Conservation (phyloP, 2,888 invertebrate genomes). For the Drosophila macrospina region DNA sequence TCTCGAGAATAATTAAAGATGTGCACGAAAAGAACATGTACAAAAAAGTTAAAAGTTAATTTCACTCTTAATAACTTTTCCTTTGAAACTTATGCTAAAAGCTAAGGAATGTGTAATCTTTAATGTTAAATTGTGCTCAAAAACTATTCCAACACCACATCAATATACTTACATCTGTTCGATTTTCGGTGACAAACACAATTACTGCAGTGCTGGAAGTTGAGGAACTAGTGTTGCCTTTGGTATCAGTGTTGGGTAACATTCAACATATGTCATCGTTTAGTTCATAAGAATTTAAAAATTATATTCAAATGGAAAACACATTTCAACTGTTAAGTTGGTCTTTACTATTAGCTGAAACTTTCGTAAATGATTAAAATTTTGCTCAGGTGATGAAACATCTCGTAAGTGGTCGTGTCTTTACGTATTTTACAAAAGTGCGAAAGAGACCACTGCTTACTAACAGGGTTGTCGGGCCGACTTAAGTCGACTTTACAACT, state of each 20-base stretch:
- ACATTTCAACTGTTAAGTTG: background rate
- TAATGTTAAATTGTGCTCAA: too few relatives aligned
- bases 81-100: too few relatives aligned
- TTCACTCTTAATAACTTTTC: too few relatives aligned
- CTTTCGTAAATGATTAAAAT: background rate
- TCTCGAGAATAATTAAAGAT: too few relatives aligned
- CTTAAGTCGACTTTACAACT: background rate
- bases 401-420: slow-evolving; percentile 22
- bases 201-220: background rate
- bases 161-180: too few relatives aligned
- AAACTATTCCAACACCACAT: too few relatives aligned
- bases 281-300: slow-evolving; percentile 9
- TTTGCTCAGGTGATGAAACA: too few relatives aligned
- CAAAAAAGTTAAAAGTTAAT: too few relatives aligned
- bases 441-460: slow-evolving; percentile 38
- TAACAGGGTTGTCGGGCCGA: slow-evolving; percentile 52
- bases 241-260: slow-evolving; percentile 32
- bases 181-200: background rate
- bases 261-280: background rate
- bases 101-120: too few relatives aligned
- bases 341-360: background rate
- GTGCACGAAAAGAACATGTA: too few relatives aligned
- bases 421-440: slow-evolving; percentile 20
- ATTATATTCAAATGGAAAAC: background rate
- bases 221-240: slow-evolving; percentile 5